These are phyloP conservation scores for Caenorhabditis zanzibari DNA, from an alignment of 2,888 invertebrate species.

Conservation along the genomic window DNA sequence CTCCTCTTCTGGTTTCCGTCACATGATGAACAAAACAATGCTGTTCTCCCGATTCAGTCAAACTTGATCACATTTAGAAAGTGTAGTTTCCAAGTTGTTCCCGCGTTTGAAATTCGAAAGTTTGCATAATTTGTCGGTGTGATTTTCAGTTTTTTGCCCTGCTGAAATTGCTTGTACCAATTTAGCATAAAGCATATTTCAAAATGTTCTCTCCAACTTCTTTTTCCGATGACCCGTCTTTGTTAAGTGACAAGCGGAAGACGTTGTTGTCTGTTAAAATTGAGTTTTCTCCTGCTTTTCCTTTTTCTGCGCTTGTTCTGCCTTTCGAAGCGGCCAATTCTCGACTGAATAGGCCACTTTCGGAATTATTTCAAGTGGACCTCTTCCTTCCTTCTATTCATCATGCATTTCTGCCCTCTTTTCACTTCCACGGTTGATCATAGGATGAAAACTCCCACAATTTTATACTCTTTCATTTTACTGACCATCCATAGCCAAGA, in stretches of 20 bases:
- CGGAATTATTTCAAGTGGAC: constrained; percentile 61
- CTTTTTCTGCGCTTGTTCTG: constrained; percentile 30
- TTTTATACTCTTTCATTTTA: constrained; percentile 18
- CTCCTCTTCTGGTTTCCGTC: constrained; percentile 45
- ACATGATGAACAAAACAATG: constrained; percentile 45
- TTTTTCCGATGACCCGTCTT: constrained; percentile 18
- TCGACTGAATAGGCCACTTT: constrained; percentile 63
- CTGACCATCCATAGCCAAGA: constrained; percentile 16
- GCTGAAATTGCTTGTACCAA: no score
- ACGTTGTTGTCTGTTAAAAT: constrained; percentile 31
- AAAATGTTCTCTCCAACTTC: no score
- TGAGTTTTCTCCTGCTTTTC: constrained; percentile 45
- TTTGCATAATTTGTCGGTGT: not conserved
- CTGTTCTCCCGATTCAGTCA: constrained; percentile 17
- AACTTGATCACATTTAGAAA: constrained; percentile 7
- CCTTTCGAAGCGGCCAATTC: constrained; percentile 45
- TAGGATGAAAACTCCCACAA: constrained; percentile 21
- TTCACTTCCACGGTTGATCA: constrained; percentile 30
- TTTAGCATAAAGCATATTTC: no score
- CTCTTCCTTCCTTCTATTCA: constrained; percentile 39
- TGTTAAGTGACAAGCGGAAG: constrained; percentile 38
- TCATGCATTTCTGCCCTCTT: constrained; percentile 33
- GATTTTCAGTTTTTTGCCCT: not conserved
- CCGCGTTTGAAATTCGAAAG: not conserved
- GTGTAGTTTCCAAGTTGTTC: not conserved